Evolutionary conservation across 2,888 invertebrate species (phyloP).

Genomic region (Eulithis prunata): DNA sequence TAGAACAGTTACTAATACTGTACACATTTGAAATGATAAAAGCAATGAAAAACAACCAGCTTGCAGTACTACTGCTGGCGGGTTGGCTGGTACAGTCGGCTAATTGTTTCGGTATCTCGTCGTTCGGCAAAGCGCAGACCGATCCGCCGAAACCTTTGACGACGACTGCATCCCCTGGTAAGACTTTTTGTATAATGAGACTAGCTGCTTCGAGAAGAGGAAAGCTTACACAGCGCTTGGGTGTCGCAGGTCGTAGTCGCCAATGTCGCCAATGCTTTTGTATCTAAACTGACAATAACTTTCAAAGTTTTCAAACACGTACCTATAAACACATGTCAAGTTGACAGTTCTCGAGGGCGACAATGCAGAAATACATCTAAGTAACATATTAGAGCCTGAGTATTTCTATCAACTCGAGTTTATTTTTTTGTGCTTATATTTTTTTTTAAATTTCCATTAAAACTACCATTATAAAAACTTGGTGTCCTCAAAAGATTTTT

Average conservation of each 20-base stretch:
- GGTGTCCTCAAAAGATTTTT: background rate
- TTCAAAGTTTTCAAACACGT: no score
- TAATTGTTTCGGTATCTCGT: slow-evolving; percentile 71
- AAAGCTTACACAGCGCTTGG: slow-evolving; percentile 20
- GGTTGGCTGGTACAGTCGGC: slow-evolving; percentile 55
- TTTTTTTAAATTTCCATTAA: no score
- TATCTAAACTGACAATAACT: background rate
- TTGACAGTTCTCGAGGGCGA: no score
- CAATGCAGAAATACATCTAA: no score
- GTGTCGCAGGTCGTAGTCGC: slow-evolving; percentile 9
- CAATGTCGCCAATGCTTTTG: slow-evolving; percentile 14
- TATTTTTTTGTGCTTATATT: no score
- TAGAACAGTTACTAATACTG: background rate
- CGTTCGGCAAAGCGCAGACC: slow-evolving; percentile 75
- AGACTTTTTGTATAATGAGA: slow-evolving; percentile 59
- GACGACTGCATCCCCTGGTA: slow-evolving; percentile 72
- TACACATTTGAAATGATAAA: slow-evolving; percentile 21
- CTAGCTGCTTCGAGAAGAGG: slow-evolving; percentile 34
- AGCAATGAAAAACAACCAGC: slow-evolving; percentile 43
- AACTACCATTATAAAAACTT: background rate
- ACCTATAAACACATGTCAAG: no score
- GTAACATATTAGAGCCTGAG: no score
- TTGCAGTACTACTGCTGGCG: slow-evolving; percentile 46
- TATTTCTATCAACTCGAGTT: no score
- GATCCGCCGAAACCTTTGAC: slow-evolving; percentile 71